Percentiles rank a stretch among this genome's conserved stretches.
phyloP scores from a whole-genome alignment of 2,113 vertebrate species.

The Colistium nudipinnis region DNA sequence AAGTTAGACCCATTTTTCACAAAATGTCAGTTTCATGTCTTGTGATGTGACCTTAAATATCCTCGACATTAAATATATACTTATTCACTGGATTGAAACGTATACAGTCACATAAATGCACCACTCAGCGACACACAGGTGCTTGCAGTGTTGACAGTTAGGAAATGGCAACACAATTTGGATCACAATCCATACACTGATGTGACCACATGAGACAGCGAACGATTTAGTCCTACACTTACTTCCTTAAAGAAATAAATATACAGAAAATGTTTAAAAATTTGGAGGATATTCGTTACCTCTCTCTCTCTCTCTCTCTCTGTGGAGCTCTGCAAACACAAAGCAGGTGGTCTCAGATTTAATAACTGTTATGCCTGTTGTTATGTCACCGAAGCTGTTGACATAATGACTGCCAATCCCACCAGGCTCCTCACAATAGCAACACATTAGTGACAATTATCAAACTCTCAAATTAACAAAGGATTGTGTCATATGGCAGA shows the following conservation, averaged over 20 bases:
- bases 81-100: too few relatives aligned
- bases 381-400: constrained; percentile 32
- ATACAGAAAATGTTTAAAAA: background rate
- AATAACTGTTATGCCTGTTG: constrained; percentile 36
- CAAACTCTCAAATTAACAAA: constrained; percentile 44
- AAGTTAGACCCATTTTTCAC: too few relatives aligned
- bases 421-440: constrained; percentile 12
- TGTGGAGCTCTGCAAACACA: constrained; percentile 18
- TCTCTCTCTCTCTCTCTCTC: background rate
- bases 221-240: too few relatives aligned
- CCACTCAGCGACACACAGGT: too few relatives aligned
- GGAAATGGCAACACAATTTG: too few relatives aligned
- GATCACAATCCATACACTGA: too few relatives aligned
- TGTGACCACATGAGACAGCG: too few relatives aligned
- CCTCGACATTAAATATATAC: too few relatives aligned
- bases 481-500: constrained; percentile 15
- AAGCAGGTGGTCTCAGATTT: constrained; percentile 50
- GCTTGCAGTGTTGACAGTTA: too few relatives aligned
- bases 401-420: constrained; percentile 36
- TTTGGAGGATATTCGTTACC: constrained; percentile 21
- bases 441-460: constrained; percentile 38
- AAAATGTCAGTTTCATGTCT: too few relatives aligned
- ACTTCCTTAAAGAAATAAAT: background rate
- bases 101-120: too few relatives aligned
- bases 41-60: too few relatives aligned